Conservation (phyloP, 2,113 vertebrate species). For the Megaceryle torquata region DNA sequence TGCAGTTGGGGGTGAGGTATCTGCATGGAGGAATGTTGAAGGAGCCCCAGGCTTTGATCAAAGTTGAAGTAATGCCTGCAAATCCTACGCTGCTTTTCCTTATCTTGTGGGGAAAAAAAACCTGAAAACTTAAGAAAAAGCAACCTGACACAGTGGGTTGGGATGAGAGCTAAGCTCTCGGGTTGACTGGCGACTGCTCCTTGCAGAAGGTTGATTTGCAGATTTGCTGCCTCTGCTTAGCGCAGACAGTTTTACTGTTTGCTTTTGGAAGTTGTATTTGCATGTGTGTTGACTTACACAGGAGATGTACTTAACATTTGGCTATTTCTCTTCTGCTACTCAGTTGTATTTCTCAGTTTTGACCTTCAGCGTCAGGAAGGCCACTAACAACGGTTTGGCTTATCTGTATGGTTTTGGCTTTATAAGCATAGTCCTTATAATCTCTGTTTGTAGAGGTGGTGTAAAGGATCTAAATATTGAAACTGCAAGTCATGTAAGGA, state of each 20-base stretch:
- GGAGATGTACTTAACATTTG: neutral
- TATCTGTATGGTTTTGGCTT: neutral
- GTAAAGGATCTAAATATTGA: neutral
- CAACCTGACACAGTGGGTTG: neutral
- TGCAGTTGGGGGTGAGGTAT: neutral
- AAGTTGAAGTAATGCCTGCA: neutral
- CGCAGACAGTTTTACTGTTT: neutral
- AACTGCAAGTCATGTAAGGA: neutral
- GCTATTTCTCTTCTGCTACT: neutral
- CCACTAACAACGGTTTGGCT: neutral
- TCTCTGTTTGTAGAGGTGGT: neutral
- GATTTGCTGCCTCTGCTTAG: neutral
- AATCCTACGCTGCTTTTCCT: neutral
- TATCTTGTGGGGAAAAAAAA: neutral
- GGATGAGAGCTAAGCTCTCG: neutral
- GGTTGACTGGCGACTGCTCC: neutral
- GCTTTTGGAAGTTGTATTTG: neutral
- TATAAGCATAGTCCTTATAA: neutral
- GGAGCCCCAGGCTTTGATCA: neutral
- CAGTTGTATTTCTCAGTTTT: neutral
- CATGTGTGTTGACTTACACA: neutral
- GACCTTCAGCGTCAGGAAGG: neutral
- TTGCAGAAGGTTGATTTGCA: neutral
- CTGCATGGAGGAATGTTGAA: neutral
- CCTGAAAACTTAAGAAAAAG: neutral